phyloP scores from a whole-genome alignment of 2,888 invertebrate species.

The Yponomeuta cagnagella region DNA sequence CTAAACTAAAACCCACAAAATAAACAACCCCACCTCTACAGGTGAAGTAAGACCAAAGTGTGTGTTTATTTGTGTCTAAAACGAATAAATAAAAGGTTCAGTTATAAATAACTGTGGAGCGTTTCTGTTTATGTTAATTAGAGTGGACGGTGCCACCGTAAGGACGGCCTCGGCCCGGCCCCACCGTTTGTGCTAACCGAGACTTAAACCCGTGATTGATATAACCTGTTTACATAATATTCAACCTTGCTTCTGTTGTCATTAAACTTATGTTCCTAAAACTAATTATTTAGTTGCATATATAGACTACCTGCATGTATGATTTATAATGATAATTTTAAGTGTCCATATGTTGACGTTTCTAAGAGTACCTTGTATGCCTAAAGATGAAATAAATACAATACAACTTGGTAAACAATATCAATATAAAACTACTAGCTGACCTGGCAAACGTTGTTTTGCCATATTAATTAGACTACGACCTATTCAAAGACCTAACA shows the following conservation, averaged over 20 bases:
- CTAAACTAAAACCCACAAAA: background rate
- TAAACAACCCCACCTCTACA: slow-evolving; percentile 17
- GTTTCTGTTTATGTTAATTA: slow-evolving; percentile 70
- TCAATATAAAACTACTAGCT: too few species aligned
- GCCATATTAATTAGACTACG: too few species aligned
- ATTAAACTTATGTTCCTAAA: background rate
- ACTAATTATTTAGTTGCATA: too few species aligned
- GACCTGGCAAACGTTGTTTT: too few species aligned
- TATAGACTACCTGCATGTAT: too few species aligned
- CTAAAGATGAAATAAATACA: too few species aligned
- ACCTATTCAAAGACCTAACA: too few species aligned
- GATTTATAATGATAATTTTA: too few species aligned
- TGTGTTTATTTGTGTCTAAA: slow-evolving; percentile 21
- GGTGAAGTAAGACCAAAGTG: slow-evolving; percentile 45
- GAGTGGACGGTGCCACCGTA: slow-evolving; percentile 57
- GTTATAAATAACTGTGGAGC: slow-evolving; percentile 40
- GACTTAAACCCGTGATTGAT: background rate
- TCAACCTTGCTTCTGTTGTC: background rate
- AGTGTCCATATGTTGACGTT: too few species aligned
- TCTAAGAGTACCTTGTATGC: too few species aligned
- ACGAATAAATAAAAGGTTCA: slow-evolving; percentile 14
- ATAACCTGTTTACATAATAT: too few species aligned
- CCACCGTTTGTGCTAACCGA: slow-evolving; percentile 17
- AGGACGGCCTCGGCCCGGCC: slow-evolving; percentile 29
- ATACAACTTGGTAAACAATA: too few species aligned